Base-by-base conservation (phyloP, 2,113 vertebrate genomes). In the Nipponia nippon region DNA sequence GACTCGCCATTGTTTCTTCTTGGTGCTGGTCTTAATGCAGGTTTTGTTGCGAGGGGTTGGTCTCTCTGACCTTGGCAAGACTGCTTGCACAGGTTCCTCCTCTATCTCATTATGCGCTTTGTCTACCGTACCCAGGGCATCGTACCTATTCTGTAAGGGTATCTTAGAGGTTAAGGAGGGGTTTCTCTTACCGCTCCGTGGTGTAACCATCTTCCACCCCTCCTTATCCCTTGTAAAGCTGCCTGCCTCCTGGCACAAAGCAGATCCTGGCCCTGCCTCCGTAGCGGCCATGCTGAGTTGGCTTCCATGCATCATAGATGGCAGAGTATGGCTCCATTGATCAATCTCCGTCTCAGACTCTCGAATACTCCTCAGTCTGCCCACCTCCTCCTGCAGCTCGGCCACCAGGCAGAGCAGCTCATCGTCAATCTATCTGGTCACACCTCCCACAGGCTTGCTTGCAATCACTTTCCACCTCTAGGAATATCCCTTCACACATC, bases 101-200 rank as follows among this genome's bases (percentile, higher is more conserved):
- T 59, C 34, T 69, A 49, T 11, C 38, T 83, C 27, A 38, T 52
- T 42, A 10, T 38, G 12, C 3, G 2, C 22, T 67, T 44, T 27
- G 11, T 38, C 22, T 61, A 6, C 47, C 2, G 3, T 38, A 19
- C 9, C 22, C 14, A 72, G 65, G 29, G 27, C 13, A 13, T 13
- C 1, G 0, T 11, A 61, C 2, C 10, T 44, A 6, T 15, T 65
- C 62, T 71, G 6, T 34, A 38, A 55, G 30, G 7, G 1, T 7
- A 16, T 25, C 44, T 69, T 47, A 26, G 32, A 69, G 11, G 15
- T 32, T 69, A 47, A 47, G 32, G 22, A 47, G 16, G 66, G 44
- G 30, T 47, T 69, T 69, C 66, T n/a, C 66, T 47, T 26, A 47
- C 44, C 2, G 2, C 32, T 67, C 11, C 13, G 1, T 47, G 44